phyloP scores from a whole-genome alignment of 2,113 vertebrate genomes.

The Oceanodroma tethys region DNA sequence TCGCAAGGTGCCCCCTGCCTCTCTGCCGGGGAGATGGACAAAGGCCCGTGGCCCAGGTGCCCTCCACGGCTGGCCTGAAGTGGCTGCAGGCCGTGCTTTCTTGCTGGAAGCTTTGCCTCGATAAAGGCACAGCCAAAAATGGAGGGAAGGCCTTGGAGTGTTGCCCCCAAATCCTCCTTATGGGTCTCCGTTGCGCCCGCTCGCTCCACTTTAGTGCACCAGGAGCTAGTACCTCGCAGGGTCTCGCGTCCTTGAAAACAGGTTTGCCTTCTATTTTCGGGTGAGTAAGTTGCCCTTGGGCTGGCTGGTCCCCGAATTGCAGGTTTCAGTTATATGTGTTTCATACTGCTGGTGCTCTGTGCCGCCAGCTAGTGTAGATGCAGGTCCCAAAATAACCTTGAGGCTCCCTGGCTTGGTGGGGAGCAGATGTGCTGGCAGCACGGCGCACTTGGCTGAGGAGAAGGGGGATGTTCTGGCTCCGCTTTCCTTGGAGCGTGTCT shows the following conservation, averaged over 20 bases:
- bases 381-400: slow-evolving; percentile 9
- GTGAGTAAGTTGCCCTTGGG: neutral
- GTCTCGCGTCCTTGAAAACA: neutral
- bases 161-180: neutral
- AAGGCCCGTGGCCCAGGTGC: slow-evolving; percentile 18
- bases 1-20: slow-evolving; percentile 60
- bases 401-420: neutral
- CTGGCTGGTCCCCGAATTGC: neutral
- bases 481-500: neutral
- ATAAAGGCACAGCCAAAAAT: neutral
- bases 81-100: neutral
- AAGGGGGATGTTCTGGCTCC: neutral
- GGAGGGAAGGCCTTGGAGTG: neutral
- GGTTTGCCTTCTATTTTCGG: neutral
- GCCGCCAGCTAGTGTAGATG: neutral
- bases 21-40: slow-evolving; percentile 47
- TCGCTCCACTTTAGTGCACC: neutral
- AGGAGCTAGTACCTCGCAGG: neutral
- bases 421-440: slow-evolving; percentile 55
- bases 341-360: neutral
- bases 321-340: neutral
- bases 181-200: rapidly evolving
- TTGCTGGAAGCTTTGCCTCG: neutral
- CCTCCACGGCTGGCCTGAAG: neutral
- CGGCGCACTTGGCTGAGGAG: neutral